Base-by-base conservation (phyloP, 2,113 vertebrate genomes). In the Odontesthes bonariensis region DNA sequence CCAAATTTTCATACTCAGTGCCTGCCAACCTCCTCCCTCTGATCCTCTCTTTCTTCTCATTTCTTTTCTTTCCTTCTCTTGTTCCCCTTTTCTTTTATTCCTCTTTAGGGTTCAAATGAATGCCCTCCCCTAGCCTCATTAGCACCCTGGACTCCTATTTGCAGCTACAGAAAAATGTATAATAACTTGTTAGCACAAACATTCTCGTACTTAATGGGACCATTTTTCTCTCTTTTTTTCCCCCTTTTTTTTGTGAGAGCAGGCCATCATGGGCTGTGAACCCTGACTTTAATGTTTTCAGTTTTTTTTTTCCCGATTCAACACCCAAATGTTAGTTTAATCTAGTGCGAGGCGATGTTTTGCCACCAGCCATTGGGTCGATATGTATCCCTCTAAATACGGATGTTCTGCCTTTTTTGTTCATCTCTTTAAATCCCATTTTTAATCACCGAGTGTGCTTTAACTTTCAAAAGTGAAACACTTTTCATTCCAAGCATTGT, bases 1-100 rank as follows among this genome's bases (percentile, higher is more conserved):
- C 93, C 94, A 94, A 92, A 92, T 91, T 89, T 92, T 93, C 88
- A 90, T 88, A 84, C 86, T 78, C 76, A 81, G 58, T 89, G 75
- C 49, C 73, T 94, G 94, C 93, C 94, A 94, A 91, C 88, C 89
- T 92, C 90, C 91, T 93, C 89, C 87, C 88, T 94, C 92, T 93
- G 89, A 93, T 94, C 88, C 91, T 86, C 70, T 85, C 89, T 92
- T 91, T 92, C 82, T 89, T 87, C 83, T 90, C 73, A 61, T 85
- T 77, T 88, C 85, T 86, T 85, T 86, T 86, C 75, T 85, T 81
- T 81, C 82, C 86, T 83, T 89, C 63, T 77, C 83, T 86, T 87
- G 74, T 86, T 89, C 86, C 79, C 83, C 74, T 78, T 87, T 89
- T 91, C 83, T 90, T 90, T 91, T 84, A 79, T 83, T 84, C 79